Percentiles rank a stretch among this genome's conserved stretches.
phyloP scores from a whole-genome alignment of 2,797 vertebrate genomes.

The Amblyraja radiata region DNA sequence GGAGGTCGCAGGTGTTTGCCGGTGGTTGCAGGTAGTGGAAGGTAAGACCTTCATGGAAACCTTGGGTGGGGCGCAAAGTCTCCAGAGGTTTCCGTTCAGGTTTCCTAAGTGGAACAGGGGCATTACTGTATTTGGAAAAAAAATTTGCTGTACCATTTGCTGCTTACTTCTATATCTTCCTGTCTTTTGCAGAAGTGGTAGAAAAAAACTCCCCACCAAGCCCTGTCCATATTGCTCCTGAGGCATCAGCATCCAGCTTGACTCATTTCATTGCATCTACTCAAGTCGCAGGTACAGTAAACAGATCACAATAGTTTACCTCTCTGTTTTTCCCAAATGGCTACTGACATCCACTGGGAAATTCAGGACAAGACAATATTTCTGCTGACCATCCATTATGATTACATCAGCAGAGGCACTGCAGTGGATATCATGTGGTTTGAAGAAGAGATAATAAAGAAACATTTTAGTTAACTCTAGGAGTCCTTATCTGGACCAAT shows the following conservation, averaged over 20 bases:
- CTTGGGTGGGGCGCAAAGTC: too few relatives aligned
- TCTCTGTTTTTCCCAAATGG: neutral
- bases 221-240: conserved; percentile 79
- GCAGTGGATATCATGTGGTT: neutral
- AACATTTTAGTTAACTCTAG: neutral
- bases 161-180: conserved; percentile 4
- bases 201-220: conserved; percentile 82
- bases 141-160: neutral
- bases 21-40: too few relatives aligned
- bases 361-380: too few relatives aligned
- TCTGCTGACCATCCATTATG: too few relatives aligned
- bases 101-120: too few relatives aligned
- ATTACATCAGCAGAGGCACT: too few relatives aligned
- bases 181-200: conserved; percentile 67
- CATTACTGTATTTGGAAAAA: neutral
- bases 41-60: too few relatives aligned
- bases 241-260: conserved; percentile 71
- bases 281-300: conserved; percentile 74
- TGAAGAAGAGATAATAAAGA: neutral
- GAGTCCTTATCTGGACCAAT: neutral
- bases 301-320: neutral
- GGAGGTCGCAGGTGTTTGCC: too few relatives aligned
- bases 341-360: neutral
- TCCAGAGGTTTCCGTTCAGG: too few relatives aligned
- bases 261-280: conserved; percentile 89